Percentiles rank a stretch among this genome's conserved stretches.
Evolutionary conservation across 2,113 vertebrate genomes (phyloP).

Genomic region (Campylomormyrus tamandua): DNA sequence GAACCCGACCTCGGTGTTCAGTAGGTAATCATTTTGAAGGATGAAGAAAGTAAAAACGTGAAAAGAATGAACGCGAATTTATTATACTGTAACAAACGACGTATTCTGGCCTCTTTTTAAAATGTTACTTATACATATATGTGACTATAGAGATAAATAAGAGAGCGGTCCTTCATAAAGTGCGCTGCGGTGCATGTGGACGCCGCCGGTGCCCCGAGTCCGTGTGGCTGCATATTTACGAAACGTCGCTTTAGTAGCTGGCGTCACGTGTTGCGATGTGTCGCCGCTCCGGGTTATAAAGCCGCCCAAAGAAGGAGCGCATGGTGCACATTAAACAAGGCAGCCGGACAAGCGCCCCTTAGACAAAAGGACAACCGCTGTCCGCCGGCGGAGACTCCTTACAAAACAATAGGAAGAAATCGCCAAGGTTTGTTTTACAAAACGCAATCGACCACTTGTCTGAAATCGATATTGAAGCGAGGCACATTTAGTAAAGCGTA

Average conservation of each 20-base stretch:
- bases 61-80: background rate
- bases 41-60: constrained; percentile 25
- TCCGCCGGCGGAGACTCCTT: background rate
- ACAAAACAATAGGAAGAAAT: background rate
- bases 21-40: constrained; percentile 30
- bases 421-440: background rate
- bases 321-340: constrained; percentile 2
- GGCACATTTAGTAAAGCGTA: background rate
- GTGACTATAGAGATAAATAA: background rate
- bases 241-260: constrained; percentile 45
- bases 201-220: constrained; percentile 34
- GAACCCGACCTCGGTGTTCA: constrained; percentile 52
- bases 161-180: background rate
- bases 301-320: constrained; percentile 41
- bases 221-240: constrained; percentile 49
- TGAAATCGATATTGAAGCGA: background rate
- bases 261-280: constrained; percentile 50
- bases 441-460: background rate
- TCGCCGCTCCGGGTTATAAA: constrained; percentile 30
- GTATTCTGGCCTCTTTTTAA: background rate
- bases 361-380: background rate
- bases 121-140: background rate
- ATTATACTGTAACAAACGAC: background rate
- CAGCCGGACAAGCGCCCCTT: background rate
- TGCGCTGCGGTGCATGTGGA: constrained; percentile 21